phyloP scores from a whole-genome alignment of 2,888 invertebrate genomes.

The Anaspis maculata region DNA sequence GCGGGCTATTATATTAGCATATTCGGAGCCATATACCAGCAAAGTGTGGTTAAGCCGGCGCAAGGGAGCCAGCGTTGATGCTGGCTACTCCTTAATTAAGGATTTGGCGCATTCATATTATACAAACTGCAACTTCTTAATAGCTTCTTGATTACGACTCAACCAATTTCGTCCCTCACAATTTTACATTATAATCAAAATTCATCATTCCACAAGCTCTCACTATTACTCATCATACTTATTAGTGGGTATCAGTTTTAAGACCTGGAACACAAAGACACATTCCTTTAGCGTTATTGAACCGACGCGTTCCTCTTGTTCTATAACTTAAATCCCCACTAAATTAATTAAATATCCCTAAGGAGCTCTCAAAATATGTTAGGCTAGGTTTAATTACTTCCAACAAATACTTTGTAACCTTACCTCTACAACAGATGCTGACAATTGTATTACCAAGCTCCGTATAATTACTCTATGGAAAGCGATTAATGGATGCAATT shows the following conservation, averaged over 20 bases:
- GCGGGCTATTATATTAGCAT: constrained; percentile 39
- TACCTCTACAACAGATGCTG: too few relatives aligned
- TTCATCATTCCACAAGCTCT: constrained; percentile 12
- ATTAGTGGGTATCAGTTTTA: constrained; percentile 11
- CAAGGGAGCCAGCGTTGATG: constrained; percentile 20
- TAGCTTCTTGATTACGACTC: constrained; percentile 26
- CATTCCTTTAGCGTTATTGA: constrained; percentile 13
- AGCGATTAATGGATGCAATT: too few relatives aligned
- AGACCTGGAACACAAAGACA: constrained; percentile 8
- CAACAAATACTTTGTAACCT: constrained; percentile 11
- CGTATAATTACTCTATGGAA: too few relatives aligned
- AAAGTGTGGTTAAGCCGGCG: constrained; percentile 27
- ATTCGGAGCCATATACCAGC: constrained; percentile 36
- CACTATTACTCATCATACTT: too few relatives aligned
- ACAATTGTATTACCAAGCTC: too few relatives aligned
- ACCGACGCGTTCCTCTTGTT: constrained; percentile 8
- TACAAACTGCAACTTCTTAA: constrained; percentile 32
- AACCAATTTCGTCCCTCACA: constrained; percentile 18
- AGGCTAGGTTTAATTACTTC: constrained; percentile 19
- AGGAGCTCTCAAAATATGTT: constrained; percentile 16
- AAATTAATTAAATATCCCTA: constrained; percentile 22
- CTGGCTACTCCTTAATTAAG: constrained; percentile 36
- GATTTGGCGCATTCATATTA: constrained; percentile 31
- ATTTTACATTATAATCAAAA: constrained; percentile 17
- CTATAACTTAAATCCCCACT: constrained; percentile 19